Conservation (phyloP, 1,140 invertebrate species). For the Drosophila miranda region DNA sequence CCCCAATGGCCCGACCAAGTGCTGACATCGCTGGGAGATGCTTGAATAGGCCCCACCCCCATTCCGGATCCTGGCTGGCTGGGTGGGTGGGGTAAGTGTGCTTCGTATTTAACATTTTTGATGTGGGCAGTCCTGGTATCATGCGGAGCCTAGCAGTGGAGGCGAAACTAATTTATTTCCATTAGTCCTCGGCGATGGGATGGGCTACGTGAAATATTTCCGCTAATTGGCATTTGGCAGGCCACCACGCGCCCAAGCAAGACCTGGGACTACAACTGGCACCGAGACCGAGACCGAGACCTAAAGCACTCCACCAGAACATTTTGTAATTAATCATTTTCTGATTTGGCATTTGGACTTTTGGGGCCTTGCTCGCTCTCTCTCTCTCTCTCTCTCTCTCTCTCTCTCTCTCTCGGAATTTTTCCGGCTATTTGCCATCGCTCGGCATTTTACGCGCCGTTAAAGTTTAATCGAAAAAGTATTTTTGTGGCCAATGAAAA, state of each 20-base stretch:
- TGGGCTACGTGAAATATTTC: slow-evolving; percentile 60
- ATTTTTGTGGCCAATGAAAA: slow-evolving; percentile 78
- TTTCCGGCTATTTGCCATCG: slow-evolving; percentile 44
- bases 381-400: not conserved
- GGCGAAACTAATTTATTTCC: slow-evolving; percentile 65
- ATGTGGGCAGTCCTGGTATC: slow-evolving; percentile 5
- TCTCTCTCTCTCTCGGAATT: slow-evolving; percentile 17
- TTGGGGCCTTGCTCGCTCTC: not conserved
- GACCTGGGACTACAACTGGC: not conserved
- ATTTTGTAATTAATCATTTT: slow-evolving; percentile 77
- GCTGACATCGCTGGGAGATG: not conserved
- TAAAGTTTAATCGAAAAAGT: slow-evolving; percentile 80
- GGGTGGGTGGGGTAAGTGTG: too few relatives aligned
- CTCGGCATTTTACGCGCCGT: slow-evolving; percentile 69
- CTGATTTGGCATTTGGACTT: slow-evolving; percentile 56
- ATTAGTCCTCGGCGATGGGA: slow-evolving; percentile 44
- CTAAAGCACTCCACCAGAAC: slow-evolving; percentile 4
- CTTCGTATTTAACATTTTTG: slow-evolving; percentile 51
- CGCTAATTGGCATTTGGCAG: slow-evolving; percentile 72
- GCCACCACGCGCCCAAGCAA: slow-evolving; percentile 3
- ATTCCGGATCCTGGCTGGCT: too few relatives aligned
- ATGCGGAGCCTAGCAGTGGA: not conserved
- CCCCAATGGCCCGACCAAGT: not conserved
- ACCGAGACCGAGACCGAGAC: too few relatives aligned
- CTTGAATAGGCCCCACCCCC: not conserved